A percentile compares a stretch with the other conserved stretches of the same genome.
Conservation (phyloP, 2,113 vertebrate species). For the Sardina pilchardus region DNA sequence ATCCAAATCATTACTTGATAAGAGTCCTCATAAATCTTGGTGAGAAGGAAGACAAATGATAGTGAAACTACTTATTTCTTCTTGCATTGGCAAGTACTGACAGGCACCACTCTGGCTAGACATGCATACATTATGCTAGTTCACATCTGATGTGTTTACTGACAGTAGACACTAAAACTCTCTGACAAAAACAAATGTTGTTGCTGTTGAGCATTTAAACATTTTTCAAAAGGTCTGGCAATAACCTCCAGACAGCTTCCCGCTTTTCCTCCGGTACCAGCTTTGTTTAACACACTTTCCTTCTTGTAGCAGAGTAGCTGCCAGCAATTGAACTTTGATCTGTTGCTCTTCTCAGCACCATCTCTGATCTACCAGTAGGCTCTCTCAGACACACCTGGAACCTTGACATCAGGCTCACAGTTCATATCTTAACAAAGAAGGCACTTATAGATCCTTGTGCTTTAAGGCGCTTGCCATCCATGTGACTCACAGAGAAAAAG, state of each 20-base stretch:
- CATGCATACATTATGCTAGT: not conserved
- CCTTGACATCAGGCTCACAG: not conserved
- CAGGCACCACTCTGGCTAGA: not conserved
- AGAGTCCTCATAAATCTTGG: not conserved
- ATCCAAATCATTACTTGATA: not conserved
- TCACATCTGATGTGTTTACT: not conserved
- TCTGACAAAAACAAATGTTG: not conserved
- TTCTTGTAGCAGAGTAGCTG: not conserved
- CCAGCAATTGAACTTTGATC: not conserved
- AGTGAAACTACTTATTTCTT: not conserved
- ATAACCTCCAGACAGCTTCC: not conserved
- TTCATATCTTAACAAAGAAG: not conserved
- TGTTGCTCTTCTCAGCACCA: not conserved
- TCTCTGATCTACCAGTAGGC: not conserved
- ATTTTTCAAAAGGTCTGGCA: not conserved
- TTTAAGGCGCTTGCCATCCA: not conserved
- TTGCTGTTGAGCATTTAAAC: not conserved
- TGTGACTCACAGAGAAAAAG: not conserved
- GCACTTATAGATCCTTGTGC: not conserved
- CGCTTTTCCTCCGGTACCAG: not conserved
- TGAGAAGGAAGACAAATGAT: not conserved
- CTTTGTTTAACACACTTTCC: not conserved
- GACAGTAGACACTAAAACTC: not conserved
- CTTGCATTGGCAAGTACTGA: not conserved
- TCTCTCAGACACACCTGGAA: not conserved